Percentiles rank a stretch among this genome's conserved stretches.
These are phyloP conservation scores for Urocitellus parryii DNA, from an alignment of 2,113 vertebrate species.

Conservation along the genomic window DNA sequence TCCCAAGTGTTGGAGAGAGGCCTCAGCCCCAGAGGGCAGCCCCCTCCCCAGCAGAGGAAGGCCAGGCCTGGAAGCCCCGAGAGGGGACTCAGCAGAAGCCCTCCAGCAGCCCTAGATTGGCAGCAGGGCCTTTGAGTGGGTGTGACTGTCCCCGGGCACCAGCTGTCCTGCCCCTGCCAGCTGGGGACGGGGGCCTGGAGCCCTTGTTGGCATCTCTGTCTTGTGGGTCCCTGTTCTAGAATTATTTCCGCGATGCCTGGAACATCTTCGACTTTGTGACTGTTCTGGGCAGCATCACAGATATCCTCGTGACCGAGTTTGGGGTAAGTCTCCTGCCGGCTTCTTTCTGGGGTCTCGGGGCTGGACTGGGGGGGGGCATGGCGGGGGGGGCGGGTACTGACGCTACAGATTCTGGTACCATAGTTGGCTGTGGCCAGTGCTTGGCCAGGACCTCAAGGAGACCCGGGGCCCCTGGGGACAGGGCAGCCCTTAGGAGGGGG, in stretches of 20 bases:
- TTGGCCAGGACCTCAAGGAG: background rate
- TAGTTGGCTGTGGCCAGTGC: background rate
- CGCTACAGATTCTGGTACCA: background rate
- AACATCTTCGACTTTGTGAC: constrained; percentile 98
- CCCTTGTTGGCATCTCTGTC: constrained; percentile 63
- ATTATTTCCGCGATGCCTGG: constrained; percentile 97
- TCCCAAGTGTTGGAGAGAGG: background rate
- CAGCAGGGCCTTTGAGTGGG: no score
- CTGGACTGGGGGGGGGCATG: background rate
- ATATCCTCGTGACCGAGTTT: constrained; percentile 96
- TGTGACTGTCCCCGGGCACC: no score
- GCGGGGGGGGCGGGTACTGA: accelerated
- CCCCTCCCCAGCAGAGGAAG: background rate
- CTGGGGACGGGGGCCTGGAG: background rate
- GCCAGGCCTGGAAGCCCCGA: background rate
- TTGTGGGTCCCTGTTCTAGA: constrained; percentile 87
- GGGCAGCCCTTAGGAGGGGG: background rate
- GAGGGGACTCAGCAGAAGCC: background rate
- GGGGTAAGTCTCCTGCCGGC: constrained; percentile 90
- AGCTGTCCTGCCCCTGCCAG: background rate
- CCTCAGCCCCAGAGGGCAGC: background rate
- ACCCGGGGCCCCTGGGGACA: accelerated
- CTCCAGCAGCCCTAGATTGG: no score
- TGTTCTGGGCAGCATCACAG: constrained; percentile 96
- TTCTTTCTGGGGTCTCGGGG: background rate